These are phyloP conservation scores for Mus musculus DNA, from an alignment of 2,113 vertebrate species.

Conservation along the genomic window DNA sequence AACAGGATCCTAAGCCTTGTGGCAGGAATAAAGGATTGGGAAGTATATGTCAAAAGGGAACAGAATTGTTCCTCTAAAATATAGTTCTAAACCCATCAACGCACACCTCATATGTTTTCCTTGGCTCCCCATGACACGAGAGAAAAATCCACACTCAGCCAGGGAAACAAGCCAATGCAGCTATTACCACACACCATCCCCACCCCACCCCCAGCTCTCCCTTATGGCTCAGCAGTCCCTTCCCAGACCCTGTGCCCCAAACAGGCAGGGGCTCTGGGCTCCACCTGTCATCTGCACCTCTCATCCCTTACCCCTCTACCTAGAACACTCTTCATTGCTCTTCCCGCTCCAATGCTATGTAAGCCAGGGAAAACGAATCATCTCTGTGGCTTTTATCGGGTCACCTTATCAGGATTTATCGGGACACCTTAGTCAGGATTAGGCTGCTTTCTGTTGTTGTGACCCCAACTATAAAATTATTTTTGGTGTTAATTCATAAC, in stretches of 20 bases:
- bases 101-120: background rate
- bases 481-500: background rate
- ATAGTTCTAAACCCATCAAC: background rate
- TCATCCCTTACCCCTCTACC: background rate
- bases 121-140: background rate
- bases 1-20: background rate
- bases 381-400: background rate
- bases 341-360: no score
- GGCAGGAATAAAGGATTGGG: background rate
- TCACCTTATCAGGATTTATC: background rate
- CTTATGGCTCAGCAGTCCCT: background rate
- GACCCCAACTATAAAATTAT: background rate
- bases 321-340: background rate
- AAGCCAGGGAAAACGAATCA: background rate
- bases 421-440: background rate
- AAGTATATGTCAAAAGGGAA: background rate
- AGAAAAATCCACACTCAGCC: background rate
- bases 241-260: no score
- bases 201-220: rapidly evolving
- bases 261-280: background rate
- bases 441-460: background rate
- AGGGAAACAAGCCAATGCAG: no score
- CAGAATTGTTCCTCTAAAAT: background rate
- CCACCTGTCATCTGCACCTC: background rate
- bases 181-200: no score